Conservation (phyloP, 2,797 vertebrate species). For the Gambusia yucatana region DNA sequence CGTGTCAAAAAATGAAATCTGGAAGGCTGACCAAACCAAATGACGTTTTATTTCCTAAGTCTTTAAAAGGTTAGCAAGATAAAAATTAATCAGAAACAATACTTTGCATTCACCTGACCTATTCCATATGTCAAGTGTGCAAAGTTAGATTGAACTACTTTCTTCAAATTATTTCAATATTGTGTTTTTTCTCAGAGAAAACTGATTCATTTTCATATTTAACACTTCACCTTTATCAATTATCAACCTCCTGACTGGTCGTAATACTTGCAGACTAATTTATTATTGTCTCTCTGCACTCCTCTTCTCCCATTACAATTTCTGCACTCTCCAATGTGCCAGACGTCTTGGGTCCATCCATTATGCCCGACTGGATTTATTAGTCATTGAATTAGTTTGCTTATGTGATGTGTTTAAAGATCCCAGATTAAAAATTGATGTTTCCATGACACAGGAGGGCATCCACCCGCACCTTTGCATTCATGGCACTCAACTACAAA, state of each 20-base stretch:
- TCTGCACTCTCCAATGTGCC: slow-evolving; percentile 19
- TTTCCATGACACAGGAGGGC: slow-evolving; percentile 80
- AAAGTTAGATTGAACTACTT: slow-evolving; percentile 2
- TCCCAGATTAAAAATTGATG: slow-evolving; percentile 73
- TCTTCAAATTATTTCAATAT: slow-evolving; percentile 8
- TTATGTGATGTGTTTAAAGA: slow-evolving; percentile 60
- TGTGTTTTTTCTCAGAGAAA: background rate
- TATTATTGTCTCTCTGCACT: slow-evolving; percentile 17
- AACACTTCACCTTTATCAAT: slow-evolving; percentile 28
- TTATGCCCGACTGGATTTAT: slow-evolving; percentile 40
- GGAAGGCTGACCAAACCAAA: background rate
- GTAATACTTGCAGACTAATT: slow-evolving; percentile 13
- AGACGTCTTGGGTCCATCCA: slow-evolving; percentile 29
- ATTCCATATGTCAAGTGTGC: slow-evolving; percentile 5
- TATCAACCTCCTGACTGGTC: slow-evolving; percentile 15
- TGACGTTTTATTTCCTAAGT: slow-evolving; percentile 8
- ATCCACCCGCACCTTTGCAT: slow-evolving; percentile 56
- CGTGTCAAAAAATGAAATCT: slow-evolving; percentile 17
- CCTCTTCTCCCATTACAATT: slow-evolving; percentile 15
- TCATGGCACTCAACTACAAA: slow-evolving; percentile 67
- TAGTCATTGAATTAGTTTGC: slow-evolving; percentile 53
- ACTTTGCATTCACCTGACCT: slow-evolving; percentile 4
- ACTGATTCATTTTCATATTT: slow-evolving; percentile 32
- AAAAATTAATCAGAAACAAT: background rate
- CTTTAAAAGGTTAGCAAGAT: slow-evolving; percentile 4